Percentiles rank a stretch among this genome's conserved stretches.
Conservation (phyloP, 2,113 vertebrate species). For the Scomber scombrus region DNA sequence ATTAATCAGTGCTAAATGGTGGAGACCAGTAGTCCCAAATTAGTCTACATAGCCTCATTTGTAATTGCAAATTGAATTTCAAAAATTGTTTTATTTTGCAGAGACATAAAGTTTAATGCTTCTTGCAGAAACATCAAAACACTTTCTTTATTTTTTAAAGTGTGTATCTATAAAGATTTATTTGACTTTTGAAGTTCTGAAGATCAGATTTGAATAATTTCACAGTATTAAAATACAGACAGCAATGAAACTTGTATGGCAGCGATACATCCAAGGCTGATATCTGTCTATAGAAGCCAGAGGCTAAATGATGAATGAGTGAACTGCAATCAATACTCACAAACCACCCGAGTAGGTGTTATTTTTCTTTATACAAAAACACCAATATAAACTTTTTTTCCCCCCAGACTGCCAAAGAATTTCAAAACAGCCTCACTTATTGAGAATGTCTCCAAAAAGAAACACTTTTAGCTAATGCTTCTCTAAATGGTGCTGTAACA, state of each 20-base stretch:
- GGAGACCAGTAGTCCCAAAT: slow-evolving; percentile 18
- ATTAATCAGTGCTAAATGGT: slow-evolving; percentile 52
- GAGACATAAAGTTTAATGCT: background rate
- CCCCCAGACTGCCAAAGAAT: background rate
- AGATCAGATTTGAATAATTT: background rate
- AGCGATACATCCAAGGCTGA: no score
- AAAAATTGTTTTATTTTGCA: background rate
- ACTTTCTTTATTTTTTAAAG: background rate
- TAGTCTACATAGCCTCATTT: slow-evolving; percentile 14
- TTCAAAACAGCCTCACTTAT: background rate
- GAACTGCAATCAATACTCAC: no score
- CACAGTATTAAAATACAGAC: background rate
- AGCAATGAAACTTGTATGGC: no score
- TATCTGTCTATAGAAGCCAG: no score
- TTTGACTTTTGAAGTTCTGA: background rate
- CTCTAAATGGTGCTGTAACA: background rate
- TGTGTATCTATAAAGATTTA: background rate
- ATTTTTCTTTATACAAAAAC: no score
- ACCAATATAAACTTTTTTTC: no score
- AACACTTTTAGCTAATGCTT: background rate
- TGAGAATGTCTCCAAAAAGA: background rate
- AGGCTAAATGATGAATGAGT: no score
- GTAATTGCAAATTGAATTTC: slow-evolving; percentile 13
- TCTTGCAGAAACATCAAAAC: background rate
- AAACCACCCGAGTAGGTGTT: no score